A percentile compares a stretch with the other conserved stretches of the same genome.
These are phyloP conservation scores for Corydoras sp. DNA, from an alignment of 2,113 vertebrate species.

Conservation along the genomic window DNA sequence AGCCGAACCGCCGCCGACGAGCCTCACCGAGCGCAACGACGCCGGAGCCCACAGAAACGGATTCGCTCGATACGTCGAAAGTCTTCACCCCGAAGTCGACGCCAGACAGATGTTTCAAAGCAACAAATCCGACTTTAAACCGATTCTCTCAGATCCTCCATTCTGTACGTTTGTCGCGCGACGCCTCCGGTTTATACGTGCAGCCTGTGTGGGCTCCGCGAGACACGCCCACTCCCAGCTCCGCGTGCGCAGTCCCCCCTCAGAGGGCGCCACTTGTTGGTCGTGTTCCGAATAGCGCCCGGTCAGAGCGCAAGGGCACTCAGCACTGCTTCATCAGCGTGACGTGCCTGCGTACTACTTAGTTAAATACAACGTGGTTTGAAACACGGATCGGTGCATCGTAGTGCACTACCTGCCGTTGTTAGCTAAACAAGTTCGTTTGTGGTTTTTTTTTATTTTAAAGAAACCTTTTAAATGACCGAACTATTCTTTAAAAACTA, in stretches of 20 bases:
- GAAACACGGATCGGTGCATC: neutral
- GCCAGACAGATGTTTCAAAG: no score
- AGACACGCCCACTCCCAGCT: slow-evolving; percentile 4
- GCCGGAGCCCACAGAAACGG: no score
- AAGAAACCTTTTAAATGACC: no score
- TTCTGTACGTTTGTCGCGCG: neutral
- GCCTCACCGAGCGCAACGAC: neutral
- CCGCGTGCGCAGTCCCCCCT: slow-evolving; percentile 7
- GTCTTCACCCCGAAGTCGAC: no score
- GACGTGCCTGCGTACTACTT: neutral
- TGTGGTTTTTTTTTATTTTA: no score
- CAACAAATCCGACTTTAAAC: no score
- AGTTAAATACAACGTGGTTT: neutral
- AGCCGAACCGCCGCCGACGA: neutral
- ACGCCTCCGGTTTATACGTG: slow-evolving; percentile 9
- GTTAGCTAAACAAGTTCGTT: no score
- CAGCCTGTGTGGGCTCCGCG: neutral
- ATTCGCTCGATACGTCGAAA: no score
- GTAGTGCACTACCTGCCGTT: no score
- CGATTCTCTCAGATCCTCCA: neutral
- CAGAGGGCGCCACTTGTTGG: neutral
- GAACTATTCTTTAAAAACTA: no score
- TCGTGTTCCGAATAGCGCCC: neutral
- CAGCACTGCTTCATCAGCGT: neutral
- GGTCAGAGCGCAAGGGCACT: no score